Evolutionary conservation across 2,113 vertebrate genomes (phyloP).

Genomic region (Ceyx cyanopectus): DNA sequence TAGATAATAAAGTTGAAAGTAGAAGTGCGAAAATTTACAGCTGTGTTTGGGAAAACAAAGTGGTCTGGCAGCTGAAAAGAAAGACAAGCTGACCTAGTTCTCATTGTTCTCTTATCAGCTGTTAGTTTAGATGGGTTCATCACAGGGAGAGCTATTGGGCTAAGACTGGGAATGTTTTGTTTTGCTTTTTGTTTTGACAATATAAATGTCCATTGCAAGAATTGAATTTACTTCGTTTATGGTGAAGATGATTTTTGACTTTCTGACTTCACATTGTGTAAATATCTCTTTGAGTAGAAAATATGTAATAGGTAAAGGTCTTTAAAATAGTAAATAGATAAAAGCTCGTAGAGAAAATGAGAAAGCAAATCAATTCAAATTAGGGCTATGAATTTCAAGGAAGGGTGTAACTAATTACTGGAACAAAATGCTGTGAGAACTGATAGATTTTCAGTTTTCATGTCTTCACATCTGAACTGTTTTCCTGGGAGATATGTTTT

Average conservation of each 20-base stretch:
- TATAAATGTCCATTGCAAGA: not conserved
- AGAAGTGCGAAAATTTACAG: not conserved
- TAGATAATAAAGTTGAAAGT: not conserved
- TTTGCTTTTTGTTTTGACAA: not conserved
- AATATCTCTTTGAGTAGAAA: not conserved
- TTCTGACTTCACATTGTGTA: not conserved
- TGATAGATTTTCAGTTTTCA: not conserved
- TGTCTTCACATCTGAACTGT: not conserved
- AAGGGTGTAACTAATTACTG: not conserved
- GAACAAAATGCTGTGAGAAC: not conserved
- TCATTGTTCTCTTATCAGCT: not conserved
- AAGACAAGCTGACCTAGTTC: not conserved
- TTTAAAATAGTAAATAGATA: not conserved
- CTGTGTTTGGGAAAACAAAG: not conserved
- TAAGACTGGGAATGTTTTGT: not conserved
- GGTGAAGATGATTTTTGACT: not conserved
- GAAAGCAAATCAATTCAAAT: not conserved
- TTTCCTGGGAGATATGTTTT: not conserved
- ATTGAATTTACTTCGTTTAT: not conserved
- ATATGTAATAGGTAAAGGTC: accelerated
- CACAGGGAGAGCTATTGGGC: not conserved
- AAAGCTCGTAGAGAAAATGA: not conserved
- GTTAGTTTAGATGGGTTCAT: not conserved
- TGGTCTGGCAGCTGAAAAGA: not conserved
- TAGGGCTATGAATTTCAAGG: not conserved